Evolutionary conservation across 2,888 invertebrate species (phyloP).

Genomic region (Gari tellinella): DNA sequence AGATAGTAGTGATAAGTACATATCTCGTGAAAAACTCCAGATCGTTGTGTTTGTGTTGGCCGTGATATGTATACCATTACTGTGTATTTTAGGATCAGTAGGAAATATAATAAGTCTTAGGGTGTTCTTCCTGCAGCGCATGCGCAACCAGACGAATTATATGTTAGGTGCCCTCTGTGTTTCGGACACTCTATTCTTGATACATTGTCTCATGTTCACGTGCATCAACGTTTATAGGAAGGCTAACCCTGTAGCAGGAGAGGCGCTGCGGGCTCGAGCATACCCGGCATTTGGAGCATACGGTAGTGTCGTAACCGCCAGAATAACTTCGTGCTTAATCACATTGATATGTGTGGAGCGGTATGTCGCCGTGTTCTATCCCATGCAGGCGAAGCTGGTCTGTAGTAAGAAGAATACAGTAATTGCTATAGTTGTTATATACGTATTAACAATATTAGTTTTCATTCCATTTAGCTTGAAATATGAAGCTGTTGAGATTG

Average conservation of each 20-base stretch:
- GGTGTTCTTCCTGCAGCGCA: constrained; percentile 72
- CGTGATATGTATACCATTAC: constrained; percentile 67
- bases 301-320: constrained; percentile 73
- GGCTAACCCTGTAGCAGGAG: constrained; percentile 60
- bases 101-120: constrained; percentile 74
- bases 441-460: constrained; percentile 67
- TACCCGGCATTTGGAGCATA: constrained; percentile 75
- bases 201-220: constrained; percentile 70
- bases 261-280: constrained; percentile 54
- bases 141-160: constrained; percentile 73
- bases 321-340: constrained; percentile 76
- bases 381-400: constrained; percentile 73
- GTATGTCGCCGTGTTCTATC: constrained; percentile 78
- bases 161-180: constrained; percentile 73
- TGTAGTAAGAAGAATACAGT: constrained; percentile 68
- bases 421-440: constrained; percentile 69
- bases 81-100: constrained; percentile 71
- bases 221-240: constrained; percentile 66
- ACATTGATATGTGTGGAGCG: constrained; percentile 73
- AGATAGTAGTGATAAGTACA: constrained; percentile 19
- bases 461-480: constrained; percentile 75
- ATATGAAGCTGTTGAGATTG: constrained; percentile 58
- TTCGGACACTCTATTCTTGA: constrained; percentile 73
- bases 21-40: constrained; percentile 41
- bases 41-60: constrained; percentile 66